These are phyloP conservation scores for Tetraodon nigroviridis DNA, from an alignment of 2,113 vertebrate species.

Conservation along the genomic window DNA sequence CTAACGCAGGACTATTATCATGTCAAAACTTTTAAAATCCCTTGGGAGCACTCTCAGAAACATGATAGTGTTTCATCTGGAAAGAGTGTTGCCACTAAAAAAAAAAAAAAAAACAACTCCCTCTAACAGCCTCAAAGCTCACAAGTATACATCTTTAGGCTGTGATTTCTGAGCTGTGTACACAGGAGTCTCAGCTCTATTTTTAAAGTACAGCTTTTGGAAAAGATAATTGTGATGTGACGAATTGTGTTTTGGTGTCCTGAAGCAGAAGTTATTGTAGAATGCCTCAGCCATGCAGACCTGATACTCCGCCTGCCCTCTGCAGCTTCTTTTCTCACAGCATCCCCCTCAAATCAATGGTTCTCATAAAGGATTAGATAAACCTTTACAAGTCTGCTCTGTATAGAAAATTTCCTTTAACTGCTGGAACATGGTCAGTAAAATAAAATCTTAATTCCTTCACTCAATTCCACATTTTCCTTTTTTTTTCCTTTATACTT, in stretches of 20 bases:
- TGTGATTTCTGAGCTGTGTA: conserved; percentile 13
- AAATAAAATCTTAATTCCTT: conserved; percentile 4
- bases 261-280: conserved; percentile 26
- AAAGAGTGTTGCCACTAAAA: too few relatives aligned
- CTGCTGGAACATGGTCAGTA: conserved; percentile 6
- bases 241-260: conserved; percentile 26
- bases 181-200: conserved; percentile 15
- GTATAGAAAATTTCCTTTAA: conserved; percentile 22
- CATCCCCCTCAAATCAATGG: conserved; percentile 9
- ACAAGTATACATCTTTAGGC: background rate
- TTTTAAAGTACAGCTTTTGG: conserved; percentile 22
- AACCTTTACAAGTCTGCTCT: conserved; percentile 22
- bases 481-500: background rate
- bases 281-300: conserved; percentile 36
- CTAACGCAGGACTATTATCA: background rate
- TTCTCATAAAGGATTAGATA: conserved; percentile 32
- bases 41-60: conserved; percentile 1
- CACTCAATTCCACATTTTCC: conserved; percentile 4
- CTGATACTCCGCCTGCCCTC: conserved; percentile 18
- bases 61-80: background rate
- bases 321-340: conserved; percentile 11
- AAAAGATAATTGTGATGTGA: conserved; percentile 30
- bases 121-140: conserved; percentile 1
- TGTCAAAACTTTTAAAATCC: background rate
- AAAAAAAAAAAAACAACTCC: too few relatives aligned